Percentiles rank a stretch among this genome's conserved stretches.
phyloP scores from a whole-genome alignment of 2,797 vertebrate species.

The Chlorospingus flavigularis region DNA sequence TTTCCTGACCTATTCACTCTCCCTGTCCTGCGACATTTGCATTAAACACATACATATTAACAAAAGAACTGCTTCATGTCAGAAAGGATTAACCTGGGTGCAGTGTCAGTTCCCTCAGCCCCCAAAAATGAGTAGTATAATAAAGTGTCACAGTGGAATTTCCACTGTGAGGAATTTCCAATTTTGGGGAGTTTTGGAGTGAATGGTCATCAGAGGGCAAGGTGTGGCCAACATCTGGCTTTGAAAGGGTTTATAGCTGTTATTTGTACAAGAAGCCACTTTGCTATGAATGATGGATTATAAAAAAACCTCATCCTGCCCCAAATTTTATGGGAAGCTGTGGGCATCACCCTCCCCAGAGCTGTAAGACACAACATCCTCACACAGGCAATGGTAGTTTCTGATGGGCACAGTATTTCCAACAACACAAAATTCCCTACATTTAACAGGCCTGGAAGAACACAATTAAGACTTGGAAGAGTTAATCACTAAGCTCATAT shows the following conservation, averaged over 20 bases:
- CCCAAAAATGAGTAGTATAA: accelerated
- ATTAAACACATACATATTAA: not conserved
- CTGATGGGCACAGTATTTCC: not conserved
- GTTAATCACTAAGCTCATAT: not conserved
- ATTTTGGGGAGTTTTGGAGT: not conserved
- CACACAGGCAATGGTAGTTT: not conserved
- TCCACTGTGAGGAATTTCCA: not conserved
- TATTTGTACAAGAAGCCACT: not conserved
- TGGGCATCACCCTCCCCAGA: not conserved
- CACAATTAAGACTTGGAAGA: not conserved
- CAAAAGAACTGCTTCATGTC: not conserved
- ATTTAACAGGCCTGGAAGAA: not conserved
- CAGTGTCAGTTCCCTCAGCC: too few species aligned
- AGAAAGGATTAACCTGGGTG: not conserved
- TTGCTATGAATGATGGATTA: not conserved
- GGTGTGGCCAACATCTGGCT: accelerated
- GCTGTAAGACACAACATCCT: not conserved
- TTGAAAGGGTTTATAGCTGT: not conserved
- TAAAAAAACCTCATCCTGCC: not conserved
- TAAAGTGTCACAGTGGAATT: not conserved
- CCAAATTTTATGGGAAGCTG: not conserved
- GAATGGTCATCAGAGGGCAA: not conserved
- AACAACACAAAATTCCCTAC: not conserved
- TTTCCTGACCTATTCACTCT: not conserved
- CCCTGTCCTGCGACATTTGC: not conserved